phyloP scores from a whole-genome alignment of 1,140 invertebrate genomes.

The Phymorhynchus buccinoides region DNA sequence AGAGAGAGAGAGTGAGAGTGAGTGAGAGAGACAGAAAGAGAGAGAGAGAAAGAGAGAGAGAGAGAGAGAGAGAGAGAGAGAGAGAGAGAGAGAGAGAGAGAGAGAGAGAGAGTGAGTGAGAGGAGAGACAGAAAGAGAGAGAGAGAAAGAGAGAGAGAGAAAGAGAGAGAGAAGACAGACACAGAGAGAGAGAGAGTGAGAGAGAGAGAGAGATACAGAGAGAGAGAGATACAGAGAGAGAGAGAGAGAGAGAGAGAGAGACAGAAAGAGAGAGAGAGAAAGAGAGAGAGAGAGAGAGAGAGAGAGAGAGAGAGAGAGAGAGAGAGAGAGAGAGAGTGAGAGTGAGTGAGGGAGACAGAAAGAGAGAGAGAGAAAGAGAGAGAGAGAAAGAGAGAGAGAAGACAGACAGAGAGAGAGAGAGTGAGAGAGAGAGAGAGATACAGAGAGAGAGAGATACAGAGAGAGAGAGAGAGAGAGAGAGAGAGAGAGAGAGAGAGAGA shows the following conservation, averaged over 20 bases:
- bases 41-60: not conserved
- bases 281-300: too few species aligned
- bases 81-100: not conserved
- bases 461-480: too few species aligned
- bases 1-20: not conserved
- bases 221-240: not conserved
- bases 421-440: not conserved
- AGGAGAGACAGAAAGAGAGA: not conserved
- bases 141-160: not conserved
- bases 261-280: too few species aligned
- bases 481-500: too few species aligned
- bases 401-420: too few species aligned
- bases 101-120: not conserved
- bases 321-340: not conserved
- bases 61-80: constrained; percentile 1
- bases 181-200: not conserved
- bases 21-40: not conserved
- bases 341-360: not conserved
- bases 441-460: too few species aligned
- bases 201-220: not conserved
- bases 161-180: not conserved
- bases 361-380: not conserved
- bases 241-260: too few species aligned
- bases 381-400: too few species aligned
- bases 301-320: not conserved